A percentile compares a stretch with the other conserved stretches of the same genome.
phyloP scores from a whole-genome alignment of 2,113 vertebrate genomes.

The Clupea harengus region DNA sequence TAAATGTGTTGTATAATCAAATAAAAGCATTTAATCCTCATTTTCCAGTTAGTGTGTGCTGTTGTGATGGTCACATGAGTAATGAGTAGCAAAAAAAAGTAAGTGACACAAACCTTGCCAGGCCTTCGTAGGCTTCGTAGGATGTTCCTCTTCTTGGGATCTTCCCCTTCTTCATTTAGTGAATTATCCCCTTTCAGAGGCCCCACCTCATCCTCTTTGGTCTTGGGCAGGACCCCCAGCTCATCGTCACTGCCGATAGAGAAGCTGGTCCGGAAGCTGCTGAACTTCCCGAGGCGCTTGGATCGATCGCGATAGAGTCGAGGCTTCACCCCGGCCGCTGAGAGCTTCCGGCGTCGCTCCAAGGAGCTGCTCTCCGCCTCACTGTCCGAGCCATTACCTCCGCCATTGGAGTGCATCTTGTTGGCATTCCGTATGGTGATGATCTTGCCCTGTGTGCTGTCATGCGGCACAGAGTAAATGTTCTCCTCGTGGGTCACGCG shows the following conservation, averaged over 20 bases:
- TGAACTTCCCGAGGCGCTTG: slow-evolving; percentile 85
- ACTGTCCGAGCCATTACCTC: slow-evolving; percentile 90
- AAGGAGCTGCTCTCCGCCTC: slow-evolving; percentile 90
- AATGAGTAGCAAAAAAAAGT: not conserved
- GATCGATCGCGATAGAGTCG: slow-evolving; percentile 86
- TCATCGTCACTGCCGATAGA: slow-evolving; percentile 90
- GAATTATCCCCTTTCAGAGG: slow-evolving; percentile 80
- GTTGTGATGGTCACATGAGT: no score
- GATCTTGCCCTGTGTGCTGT: slow-evolving; percentile 98
- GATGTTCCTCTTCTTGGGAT: slow-evolving; percentile 86
- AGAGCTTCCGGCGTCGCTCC: slow-evolving; percentile 81
- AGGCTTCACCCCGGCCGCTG: slow-evolving; percentile 78
- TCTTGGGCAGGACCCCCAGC: slow-evolving; percentile 77
- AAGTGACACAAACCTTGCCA: slow-evolving; percentile 79
- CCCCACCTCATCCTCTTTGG: slow-evolving; percentile 86
- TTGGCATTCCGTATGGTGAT: slow-evolving; percentile 96
- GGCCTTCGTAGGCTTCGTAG: slow-evolving; percentile 87
- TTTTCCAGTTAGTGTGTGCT: no score
- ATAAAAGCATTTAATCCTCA: not conserved
- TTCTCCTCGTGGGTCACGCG: slow-evolving; percentile 90
- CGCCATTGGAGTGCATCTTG: slow-evolving; percentile 84
- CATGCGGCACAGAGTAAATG: slow-evolving; percentile 95
- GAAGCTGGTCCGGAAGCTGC: slow-evolving; percentile 86
- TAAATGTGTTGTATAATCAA: not conserved
- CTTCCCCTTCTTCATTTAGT: slow-evolving; percentile 76